Evolutionary conservation across 2,113 vertebrate species (phyloP).

Genomic region (Callipepla squamata): DNA sequence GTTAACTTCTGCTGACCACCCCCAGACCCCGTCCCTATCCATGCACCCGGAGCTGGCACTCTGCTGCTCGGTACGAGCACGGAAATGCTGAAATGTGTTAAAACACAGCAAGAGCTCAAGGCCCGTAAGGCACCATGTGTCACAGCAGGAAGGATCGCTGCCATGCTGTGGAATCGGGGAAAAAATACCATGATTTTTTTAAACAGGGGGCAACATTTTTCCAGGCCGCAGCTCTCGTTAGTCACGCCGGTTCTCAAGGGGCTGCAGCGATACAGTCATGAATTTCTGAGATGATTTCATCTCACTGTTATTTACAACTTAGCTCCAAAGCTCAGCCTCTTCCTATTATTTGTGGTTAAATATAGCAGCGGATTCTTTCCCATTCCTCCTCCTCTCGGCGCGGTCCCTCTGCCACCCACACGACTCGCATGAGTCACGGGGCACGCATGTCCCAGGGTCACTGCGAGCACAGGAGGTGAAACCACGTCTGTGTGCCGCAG

Average conservation of each 20-base stretch:
- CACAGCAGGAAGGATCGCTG: neutral
- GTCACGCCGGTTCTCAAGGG: conserved; percentile 41
- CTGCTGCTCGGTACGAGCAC: rapidly evolving
- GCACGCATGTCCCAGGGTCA: conserved; percentile 6
- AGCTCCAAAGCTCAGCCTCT: conserved; percentile 54
- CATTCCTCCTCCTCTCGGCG: conserved; percentile 66
- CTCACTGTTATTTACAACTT: conserved; percentile 73
- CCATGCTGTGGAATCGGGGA: neutral
- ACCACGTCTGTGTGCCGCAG: neutral
- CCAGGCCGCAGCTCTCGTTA: conserved; percentile 13
- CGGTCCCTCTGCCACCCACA: conserved; percentile 71
- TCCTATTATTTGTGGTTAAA: conserved; percentile 80
- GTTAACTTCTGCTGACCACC: rapidly evolving
- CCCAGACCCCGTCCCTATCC: neutral
- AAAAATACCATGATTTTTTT: neutral
- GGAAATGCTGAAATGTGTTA: neutral
- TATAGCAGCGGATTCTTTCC: conserved; percentile 81
- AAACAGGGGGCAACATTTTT: neutral
- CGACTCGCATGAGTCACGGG: conserved; percentile 67
- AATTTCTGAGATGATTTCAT: conserved; percentile 70
- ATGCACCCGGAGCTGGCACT: rapidly evolving
- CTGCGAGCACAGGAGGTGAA: conserved; percentile 31
- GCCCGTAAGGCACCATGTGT: neutral
- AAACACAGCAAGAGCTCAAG: neutral
- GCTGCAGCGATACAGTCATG: conserved; percentile 47